These are phyloP conservation scores for Phanerotoma sp. DNA, from an alignment of 2,888 invertebrate species.

Conservation along the genomic window DNA sequence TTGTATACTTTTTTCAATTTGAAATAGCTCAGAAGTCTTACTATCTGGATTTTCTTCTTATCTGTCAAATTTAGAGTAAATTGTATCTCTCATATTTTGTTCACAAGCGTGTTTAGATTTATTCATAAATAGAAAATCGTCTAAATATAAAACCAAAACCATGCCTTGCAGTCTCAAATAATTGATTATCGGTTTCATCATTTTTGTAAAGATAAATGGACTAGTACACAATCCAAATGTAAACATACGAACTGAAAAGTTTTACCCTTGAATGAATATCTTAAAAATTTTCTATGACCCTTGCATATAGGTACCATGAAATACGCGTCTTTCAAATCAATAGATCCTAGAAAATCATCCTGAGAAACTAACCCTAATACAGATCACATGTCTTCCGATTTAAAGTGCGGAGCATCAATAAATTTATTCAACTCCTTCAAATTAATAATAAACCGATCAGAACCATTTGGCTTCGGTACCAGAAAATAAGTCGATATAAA, in stretches of 20 bases:
- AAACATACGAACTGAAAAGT: neutral
- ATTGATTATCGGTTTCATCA: constrained; percentile 7
- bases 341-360: neutral
- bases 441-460: constrained; percentile 9
- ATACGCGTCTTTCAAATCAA: constrained; percentile 8
- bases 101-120: neutral
- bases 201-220: neutral
- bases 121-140: neutral
- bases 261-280: neutral
- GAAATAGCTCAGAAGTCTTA: neutral
- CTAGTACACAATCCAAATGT: constrained; percentile 3
- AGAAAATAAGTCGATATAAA: constrained; percentile 8
- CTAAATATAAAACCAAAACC: neutral
- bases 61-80: neutral
- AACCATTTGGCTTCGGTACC: neutral
- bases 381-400: neutral
- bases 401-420: constrained; percentile 5
- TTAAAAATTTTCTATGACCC: neutral
- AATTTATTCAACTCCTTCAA: constrained; percentile 5
- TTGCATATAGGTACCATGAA: neutral
- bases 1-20: neutral
- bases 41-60: neutral
- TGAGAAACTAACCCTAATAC: neutral
- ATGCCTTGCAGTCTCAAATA: neutral
- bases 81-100: neutral